A percentile compares a stretch with the other conserved stretches of the same genome.
phyloP scores from a whole-genome alignment of 1,140 invertebrate genomes.

The Atta colombica region DNA sequence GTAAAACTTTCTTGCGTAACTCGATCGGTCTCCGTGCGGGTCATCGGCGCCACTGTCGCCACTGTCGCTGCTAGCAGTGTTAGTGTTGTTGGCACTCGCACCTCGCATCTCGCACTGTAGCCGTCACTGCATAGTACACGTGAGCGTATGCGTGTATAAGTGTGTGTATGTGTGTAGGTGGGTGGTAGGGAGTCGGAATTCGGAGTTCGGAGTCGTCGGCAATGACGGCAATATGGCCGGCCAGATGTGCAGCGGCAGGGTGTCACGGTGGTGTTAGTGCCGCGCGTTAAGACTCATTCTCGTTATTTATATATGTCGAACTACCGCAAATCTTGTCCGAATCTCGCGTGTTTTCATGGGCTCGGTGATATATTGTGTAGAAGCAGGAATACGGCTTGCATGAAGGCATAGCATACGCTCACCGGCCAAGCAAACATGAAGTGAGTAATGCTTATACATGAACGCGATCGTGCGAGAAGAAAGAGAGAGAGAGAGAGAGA shows the following conservation, averaged over 20 bases:
- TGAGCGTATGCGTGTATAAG: no score
- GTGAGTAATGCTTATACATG: constrained; percentile 79
- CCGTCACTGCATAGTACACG: no score
- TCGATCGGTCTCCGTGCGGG: no score
- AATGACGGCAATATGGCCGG: constrained; percentile 84
- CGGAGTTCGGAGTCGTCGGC: constrained; percentile 59
- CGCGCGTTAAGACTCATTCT: constrained; percentile 64
- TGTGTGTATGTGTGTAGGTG: background rate
- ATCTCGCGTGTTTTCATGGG: constrained; percentile 86
- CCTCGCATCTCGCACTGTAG: no score
- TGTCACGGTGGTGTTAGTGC: constrained; percentile 85
- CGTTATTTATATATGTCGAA: constrained; percentile 85
- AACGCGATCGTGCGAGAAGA: constrained; percentile 26
- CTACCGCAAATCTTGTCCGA: constrained; percentile 84
- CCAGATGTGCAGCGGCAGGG: constrained; percentile 84
- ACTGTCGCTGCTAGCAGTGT: no score
- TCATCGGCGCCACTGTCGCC: no score
- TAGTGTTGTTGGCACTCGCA: no score
- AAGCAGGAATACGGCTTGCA: constrained; percentile 82
- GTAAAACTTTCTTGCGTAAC: no score
- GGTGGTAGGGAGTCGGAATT: constrained; percentile 68
- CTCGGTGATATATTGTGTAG: constrained; percentile 84
- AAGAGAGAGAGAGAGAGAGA: constrained; percentile 48
- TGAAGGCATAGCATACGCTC: constrained; percentile 85
- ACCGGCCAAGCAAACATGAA: constrained; percentile 84